Conservation (phyloP, 2,888 invertebrate genomes). For the Agriopis aurantiaria region DNA sequence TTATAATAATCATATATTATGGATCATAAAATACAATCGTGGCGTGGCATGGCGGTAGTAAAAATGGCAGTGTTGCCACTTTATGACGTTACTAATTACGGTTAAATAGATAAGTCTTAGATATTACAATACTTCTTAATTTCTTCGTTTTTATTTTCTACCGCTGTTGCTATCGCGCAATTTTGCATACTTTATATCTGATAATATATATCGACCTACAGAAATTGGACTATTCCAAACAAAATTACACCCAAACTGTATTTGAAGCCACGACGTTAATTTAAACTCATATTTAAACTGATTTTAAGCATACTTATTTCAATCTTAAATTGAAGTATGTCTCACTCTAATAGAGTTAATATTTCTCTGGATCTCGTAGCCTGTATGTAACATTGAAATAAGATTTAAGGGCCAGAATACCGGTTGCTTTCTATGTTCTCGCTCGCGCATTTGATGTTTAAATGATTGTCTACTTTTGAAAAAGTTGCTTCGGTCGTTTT, state of each 20-base stretch:
- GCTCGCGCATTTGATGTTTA: too few species aligned
- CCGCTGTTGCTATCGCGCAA: conserved; percentile 4
- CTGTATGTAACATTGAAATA: too few species aligned
- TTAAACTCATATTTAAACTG: not conserved
- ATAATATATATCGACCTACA: not conserved
- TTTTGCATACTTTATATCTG: not conserved
- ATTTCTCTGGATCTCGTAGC: too few species aligned
- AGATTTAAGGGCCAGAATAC: too few species aligned
- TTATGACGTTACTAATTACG: not conserved
- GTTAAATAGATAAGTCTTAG: not conserved
- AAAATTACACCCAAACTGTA: not conserved
- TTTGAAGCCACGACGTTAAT: conserved; percentile 1
- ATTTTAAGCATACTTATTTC: not conserved
- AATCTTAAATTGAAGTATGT: not conserved
- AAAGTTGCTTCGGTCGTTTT: too few species aligned
- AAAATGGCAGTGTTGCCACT: not conserved
- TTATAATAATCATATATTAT: conserved; percentile 18
- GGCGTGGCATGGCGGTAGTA: conserved; percentile 19
- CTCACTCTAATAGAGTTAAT: too few species aligned
- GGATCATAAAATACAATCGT: conserved; percentile 1
- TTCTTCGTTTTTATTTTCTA: not conserved
- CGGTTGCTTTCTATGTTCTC: too few species aligned
- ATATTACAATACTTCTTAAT: not conserved
- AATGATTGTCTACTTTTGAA: too few species aligned
- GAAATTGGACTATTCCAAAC: not conserved